Evolutionary conservation across 64 coral and sea anemone species (phyloP), one percentile per base, ranked within the genome.

Genomic region (Trachythela sp.): DNA sequence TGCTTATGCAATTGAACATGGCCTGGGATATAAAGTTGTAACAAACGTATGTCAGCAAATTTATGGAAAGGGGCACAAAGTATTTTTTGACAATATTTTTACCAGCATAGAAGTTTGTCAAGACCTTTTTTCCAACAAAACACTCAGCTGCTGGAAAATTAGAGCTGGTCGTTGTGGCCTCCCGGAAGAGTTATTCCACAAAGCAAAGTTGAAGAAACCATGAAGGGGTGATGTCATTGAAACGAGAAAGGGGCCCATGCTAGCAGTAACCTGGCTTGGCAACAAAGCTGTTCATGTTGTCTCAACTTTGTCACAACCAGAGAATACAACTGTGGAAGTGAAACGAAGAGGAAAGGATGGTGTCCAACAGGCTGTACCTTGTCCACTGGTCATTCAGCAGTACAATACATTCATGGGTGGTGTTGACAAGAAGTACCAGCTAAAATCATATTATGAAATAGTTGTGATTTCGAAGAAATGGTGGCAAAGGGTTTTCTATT

Each of bases 341-440:
- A 77, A n/a, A 77, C 30, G 13, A 35, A 27, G 13, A 68, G 20
- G 11, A 45, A 45, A 45, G 11, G 42, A 45, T 45, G 42, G 42
- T 45, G 42, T 45, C 42, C 42, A 45, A 11, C 42, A 45, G 42
- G 4, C 11, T 45, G 42, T 45, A 45, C 42, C 42, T 45, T 45
- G 42, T 45, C 42, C 42, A 45, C 4, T 45, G 42, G 11, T 45
- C 4, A 45, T 45, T 45, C 42, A 45, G 11, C 42, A 32, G 30
- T 77, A 77, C 31, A 77, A 77, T 27, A 35, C 13, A 38, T 14
- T 13, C 31, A 77, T 59, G 49, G 51, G 50, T 52, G 35, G 58
- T 54, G 86, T 91, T 38, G 89, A 91, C 24, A 85, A 56, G 17
- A 91, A 91, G 88, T 80, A 94, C 48, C 93, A 91, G 39, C 86